Percentiles rank a stretch among this genome's conserved stretches.
phyloP scores from a whole-genome alignment of 1,140 invertebrate genomes.

The Habropoda laboriosa region DNA sequence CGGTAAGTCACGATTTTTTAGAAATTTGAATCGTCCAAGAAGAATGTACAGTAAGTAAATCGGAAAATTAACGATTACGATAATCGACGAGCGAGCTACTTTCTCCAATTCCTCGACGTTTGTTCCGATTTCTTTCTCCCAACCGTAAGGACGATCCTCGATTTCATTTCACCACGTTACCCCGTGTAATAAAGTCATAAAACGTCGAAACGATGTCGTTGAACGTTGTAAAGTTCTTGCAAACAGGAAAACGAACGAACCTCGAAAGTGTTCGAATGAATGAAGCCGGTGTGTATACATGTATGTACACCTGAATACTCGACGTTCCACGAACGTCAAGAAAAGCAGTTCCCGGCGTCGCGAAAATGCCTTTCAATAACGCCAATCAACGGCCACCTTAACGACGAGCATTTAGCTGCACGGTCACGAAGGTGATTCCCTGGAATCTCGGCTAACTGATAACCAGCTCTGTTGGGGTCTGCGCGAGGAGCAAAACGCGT shows the following conservation, averaged over 20 bases:
- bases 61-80: no score
- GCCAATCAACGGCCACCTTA: constrained; percentile 16
- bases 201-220: no score
- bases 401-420: constrained; percentile 48
- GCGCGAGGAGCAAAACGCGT: constrained; percentile 38
- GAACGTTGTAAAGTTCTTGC: background rate
- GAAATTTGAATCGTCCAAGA: background rate
- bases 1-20: background rate
- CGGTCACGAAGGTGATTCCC: constrained; percentile 44
- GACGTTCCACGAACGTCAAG: constrained; percentile 3
- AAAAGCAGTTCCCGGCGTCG: constrained; percentile 38
- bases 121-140: background rate
- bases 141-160: no score
- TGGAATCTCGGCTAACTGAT: constrained; percentile 43
- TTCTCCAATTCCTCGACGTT: no score
- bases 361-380: constrained; percentile 51
- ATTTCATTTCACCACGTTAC: no score
- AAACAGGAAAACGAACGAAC: background rate
- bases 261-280: background rate
- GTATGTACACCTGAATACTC: background rate
- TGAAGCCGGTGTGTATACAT: no score
- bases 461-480: no score
- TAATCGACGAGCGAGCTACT: no score
- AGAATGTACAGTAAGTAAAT: background rate
- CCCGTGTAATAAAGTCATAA: background rate